Conservation (phyloP, 2,113 vertebrate species). For the Sisor rabdophorus region DNA sequence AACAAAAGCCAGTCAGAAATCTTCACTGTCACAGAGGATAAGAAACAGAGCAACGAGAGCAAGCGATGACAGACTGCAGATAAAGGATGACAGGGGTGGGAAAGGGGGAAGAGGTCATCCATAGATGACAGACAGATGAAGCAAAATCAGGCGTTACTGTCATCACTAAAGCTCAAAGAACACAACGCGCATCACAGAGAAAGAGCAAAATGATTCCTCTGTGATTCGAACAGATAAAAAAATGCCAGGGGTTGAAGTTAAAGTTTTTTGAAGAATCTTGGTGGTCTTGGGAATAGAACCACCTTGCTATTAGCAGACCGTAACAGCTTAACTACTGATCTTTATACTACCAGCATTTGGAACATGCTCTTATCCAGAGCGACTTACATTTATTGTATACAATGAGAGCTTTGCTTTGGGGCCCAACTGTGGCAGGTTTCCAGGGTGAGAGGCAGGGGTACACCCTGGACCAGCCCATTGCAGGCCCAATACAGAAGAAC, state of each 20-base stretch:
- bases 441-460: too few relatives aligned
- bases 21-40: neutral
- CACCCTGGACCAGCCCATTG: too few relatives aligned
- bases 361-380: too few relatives aligned
- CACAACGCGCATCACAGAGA: constrained; percentile 5
- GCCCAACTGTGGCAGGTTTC: too few relatives aligned
- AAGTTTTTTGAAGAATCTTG: neutral
- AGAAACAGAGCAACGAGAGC: neutral
- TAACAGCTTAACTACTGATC: too few relatives aligned
- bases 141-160: neutral
- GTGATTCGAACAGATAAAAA: neutral
- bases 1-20: neutral
- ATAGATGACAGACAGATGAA: constrained; percentile 21
- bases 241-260: neutral
- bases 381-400: too few relatives aligned
- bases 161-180: constrained; percentile 7
- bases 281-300: too few relatives aligned
- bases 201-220: constrained; percentile 15
- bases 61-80: constrained; percentile 4
- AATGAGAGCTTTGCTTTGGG: too few relatives aligned
- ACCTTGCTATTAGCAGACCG: too few relatives aligned
- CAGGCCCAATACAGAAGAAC: too few relatives aligned
- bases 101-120: constrained; percentile 14
- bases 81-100: constrained; percentile 9
- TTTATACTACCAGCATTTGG: too few relatives aligned